A percentile compares a stretch with the other conserved stretches of the same genome.
These are phyloP conservation scores for Lutraria rhynchaena DNA, from an alignment of 1,140 invertebrate genomes.

Conservation along the genomic window DNA sequence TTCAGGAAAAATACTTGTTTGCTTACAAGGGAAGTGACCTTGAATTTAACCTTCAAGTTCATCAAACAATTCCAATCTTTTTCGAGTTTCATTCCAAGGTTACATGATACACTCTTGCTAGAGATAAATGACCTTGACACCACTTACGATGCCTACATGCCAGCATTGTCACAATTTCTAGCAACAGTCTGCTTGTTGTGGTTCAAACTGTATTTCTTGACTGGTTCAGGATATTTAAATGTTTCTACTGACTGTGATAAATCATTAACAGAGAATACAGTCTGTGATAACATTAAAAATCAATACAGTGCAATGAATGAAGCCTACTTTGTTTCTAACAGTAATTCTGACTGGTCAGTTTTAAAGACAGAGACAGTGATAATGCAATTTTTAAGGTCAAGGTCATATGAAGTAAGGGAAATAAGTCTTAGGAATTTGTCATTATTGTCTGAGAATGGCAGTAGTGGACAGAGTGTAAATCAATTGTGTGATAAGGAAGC, in stretches of 20 bases:
- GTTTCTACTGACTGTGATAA: too few species aligned
- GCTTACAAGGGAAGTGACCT: slow-evolving; percentile 37
- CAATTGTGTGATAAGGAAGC: too few species aligned
- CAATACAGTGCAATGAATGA: too few species aligned
- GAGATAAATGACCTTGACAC: slow-evolving; percentile 8
- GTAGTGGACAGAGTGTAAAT: too few species aligned
- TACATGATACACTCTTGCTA: background rate
- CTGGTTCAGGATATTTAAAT: too few species aligned
- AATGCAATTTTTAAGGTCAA: slow-evolving; percentile 11
- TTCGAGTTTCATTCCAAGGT: background rate
- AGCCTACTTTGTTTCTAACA: too few species aligned
- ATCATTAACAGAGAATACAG: too few species aligned
- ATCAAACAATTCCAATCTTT: background rate
- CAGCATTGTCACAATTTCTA: slow-evolving; percentile 42
- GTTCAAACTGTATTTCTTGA: too few species aligned
- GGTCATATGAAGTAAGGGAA: slow-evolving; percentile 49
- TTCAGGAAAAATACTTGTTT: slow-evolving; percentile 51
- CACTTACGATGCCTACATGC: slow-evolving; percentile 14
- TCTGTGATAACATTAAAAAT: too few species aligned
- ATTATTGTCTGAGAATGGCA: too few species aligned
- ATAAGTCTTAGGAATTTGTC: slow-evolving; percentile 1
- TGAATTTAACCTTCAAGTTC: slow-evolving; percentile 17
- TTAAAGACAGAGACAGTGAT: background rate
- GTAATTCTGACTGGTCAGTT: too few species aligned
- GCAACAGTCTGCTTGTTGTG: slow-evolving; percentile 30